Conservation (phyloP, 2,888 invertebrate species). For the Parthenolecanium corni region DNA sequence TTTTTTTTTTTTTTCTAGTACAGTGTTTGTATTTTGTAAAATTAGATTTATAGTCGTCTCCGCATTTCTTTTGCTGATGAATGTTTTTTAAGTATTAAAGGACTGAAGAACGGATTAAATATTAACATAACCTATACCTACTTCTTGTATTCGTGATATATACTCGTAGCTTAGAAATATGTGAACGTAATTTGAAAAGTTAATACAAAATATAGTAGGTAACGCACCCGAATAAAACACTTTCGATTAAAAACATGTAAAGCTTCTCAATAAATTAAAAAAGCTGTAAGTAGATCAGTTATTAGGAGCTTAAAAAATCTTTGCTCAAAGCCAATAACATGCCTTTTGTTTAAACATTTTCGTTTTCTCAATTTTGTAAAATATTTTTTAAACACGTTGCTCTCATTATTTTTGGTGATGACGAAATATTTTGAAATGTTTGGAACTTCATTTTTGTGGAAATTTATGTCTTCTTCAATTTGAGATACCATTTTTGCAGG, state of each 20-base stretch:
- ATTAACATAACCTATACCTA: no score
- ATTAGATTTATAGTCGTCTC: not conserved
- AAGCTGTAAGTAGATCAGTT: slow-evolving; percentile 2
- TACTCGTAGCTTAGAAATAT: not conserved
- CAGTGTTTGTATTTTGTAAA: not conserved
- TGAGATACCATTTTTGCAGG: no score
- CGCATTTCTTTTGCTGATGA: not conserved
- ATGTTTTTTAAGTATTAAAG: not conserved
- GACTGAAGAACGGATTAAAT: no score
- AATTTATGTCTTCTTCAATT: no score
- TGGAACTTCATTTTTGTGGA: not conserved
- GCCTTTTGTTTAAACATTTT: slow-evolving; percentile 11
- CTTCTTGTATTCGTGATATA: no score
- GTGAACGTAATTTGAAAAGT: not conserved
- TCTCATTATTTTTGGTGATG: no score
- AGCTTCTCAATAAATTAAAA: no score
- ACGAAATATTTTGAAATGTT: not conserved
- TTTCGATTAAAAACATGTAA: no score
- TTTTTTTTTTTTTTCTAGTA: not conserved
- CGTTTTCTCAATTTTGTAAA: not conserved
- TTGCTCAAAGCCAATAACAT: slow-evolving; percentile 15
- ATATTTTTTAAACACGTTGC: not conserved
- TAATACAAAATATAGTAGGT: not conserved
- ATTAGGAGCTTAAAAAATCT: slow-evolving; percentile 19
- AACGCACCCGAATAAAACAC: no score